Evolutionary conservation across 2,113 vertebrate species (phyloP).

Genomic region (Capra hircus): DNA sequence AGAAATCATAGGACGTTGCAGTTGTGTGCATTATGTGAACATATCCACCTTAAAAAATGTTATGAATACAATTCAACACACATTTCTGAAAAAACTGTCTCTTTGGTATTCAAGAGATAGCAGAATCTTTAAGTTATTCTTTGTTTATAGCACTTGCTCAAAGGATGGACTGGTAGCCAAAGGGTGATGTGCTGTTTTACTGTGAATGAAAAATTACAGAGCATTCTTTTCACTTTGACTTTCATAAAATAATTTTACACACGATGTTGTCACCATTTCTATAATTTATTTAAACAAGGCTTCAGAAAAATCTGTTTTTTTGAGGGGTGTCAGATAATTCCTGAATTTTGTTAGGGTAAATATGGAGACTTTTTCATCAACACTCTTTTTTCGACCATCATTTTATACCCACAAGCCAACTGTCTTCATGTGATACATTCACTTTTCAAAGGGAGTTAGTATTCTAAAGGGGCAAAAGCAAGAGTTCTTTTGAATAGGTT

Average conservation of each 20-base stretch:
- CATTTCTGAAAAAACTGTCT: not conserved
- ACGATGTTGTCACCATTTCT: not conserved
- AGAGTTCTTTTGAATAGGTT: not conserved
- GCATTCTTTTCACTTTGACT: not conserved
- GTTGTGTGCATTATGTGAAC: not conserved
- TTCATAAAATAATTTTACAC: conserved; percentile 6
- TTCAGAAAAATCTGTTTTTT: not conserved
- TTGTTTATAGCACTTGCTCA: not conserved
- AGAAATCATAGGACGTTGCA: not conserved
- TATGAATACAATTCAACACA: not conserved
- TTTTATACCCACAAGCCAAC: not conserved
- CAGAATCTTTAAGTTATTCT: not conserved
- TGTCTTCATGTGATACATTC: not conserved
- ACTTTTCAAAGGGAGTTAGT: not conserved
- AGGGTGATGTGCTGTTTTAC: not conserved
- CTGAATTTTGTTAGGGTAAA: not conserved
- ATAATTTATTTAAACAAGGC: conserved; percentile 11
- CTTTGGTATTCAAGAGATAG: not conserved
- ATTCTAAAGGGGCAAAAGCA: not conserved
- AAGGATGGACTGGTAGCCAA: not conserved
- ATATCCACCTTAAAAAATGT: conserved; percentile 36
- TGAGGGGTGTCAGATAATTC: not conserved
- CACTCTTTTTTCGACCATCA: not conserved
- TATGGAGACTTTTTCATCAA: not conserved
- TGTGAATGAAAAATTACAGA: not conserved